Conservation (phyloP, 2,797 vertebrate genomes). For the Geotrypetes seraphini region DNA sequence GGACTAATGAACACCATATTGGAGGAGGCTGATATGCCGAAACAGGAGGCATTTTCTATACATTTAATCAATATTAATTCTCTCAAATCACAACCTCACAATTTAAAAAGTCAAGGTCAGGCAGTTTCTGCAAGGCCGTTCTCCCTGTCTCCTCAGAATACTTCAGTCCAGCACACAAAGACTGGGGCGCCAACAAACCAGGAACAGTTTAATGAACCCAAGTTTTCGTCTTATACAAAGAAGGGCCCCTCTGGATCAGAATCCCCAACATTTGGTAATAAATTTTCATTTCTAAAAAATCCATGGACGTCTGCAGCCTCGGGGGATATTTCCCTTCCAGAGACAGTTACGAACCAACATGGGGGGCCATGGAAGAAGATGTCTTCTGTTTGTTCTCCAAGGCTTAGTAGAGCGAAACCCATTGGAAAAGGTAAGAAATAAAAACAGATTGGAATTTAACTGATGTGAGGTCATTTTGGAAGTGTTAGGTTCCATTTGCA, state of each 20-base stretch:
- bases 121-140: conserved; percentile 1
- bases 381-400: conserved; percentile 31
- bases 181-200: neutral
- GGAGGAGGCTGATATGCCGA: conserved; percentile 39
- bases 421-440: conserved; percentile 44
- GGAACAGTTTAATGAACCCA: neutral
- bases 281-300: conserved; percentile 43
- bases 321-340: neutral
- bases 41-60: rapidly evolving
- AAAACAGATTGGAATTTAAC: too few species aligned
- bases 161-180: neutral
- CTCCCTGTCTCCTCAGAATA: neutral
- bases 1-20: conserved; percentile 43
- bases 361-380: conserved; percentile 35
- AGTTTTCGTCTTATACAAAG: neutral
- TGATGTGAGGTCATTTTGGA: too few species aligned
- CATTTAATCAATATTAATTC: too few species aligned
- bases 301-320: neutral
- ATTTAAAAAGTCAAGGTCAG: neutral
- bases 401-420: conserved; percentile 22
- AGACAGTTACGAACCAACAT: conserved; percentile 15
- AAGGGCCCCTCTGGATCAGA: neutral
- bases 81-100: neutral
- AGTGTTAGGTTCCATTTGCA: too few species aligned
- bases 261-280: conserved; percentile 15